phyloP scores from a whole-genome alignment of 2,113 vertebrate species.

The Oryzias melastigma region DNA sequence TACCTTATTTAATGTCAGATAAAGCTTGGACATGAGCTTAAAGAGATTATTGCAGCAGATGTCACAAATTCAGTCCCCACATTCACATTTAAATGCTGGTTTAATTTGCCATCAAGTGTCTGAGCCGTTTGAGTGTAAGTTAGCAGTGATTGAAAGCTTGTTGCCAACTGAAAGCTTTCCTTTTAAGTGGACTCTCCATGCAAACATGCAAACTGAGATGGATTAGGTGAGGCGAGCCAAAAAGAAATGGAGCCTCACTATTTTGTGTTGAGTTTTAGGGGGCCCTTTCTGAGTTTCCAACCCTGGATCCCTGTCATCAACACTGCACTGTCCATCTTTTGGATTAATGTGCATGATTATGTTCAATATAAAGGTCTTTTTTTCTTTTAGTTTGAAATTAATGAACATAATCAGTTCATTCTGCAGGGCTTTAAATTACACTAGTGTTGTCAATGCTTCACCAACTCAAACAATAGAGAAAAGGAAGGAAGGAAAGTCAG shows the following conservation, averaged over 20 bases:
- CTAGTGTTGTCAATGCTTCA: too few relatives aligned
- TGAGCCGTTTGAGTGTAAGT: not conserved
- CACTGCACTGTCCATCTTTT: not conserved
- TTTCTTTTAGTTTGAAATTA: not conserved
- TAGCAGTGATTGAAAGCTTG: slow-evolving; percentile 16
- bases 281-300: not conserved
- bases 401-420: slow-evolving; percentile 28
- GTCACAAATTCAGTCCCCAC: too few relatives aligned
- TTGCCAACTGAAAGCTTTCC: not conserved
- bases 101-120: too few relatives aligned
- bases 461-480: too few relatives aligned
- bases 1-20: too few relatives aligned
- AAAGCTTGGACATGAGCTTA: too few relatives aligned
- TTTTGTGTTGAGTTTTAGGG: slow-evolving; percentile 3
- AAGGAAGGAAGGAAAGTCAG: too few relatives aligned
- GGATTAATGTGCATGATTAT: too few relatives aligned
- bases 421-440: slow-evolving; percentile 26
- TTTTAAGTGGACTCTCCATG: not conserved
- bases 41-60: too few relatives aligned
- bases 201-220: slow-evolving; percentile 8
- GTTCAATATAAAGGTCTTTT: too few relatives aligned
- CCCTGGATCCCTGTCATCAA: not conserved
- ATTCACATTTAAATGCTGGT: too few relatives aligned
- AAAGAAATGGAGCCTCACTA: not conserved
- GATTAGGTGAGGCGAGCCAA: not conserved